A percentile compares a stretch with the other conserved stretches of the same genome.
Evolutionary conservation across 2,797 vertebrate genomes (phyloP).

Genomic region (Darevskia nairensis): DNA sequence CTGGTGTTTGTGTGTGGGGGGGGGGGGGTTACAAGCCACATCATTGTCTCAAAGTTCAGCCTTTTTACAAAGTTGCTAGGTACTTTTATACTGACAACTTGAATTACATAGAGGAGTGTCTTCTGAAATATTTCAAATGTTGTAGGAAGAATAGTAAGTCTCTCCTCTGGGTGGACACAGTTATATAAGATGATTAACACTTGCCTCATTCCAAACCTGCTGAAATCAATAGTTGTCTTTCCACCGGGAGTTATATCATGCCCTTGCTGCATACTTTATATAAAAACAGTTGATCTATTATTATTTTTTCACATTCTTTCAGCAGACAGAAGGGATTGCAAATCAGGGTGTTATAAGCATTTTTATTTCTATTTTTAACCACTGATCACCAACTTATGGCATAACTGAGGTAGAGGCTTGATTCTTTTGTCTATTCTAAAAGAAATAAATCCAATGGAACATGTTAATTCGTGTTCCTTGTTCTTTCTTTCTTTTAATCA

Average conservation of each 20-base stretch:
- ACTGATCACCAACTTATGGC: neutral
- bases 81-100: neutral
- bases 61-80: neutral
- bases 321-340: neutral
- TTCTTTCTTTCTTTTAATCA: slow-evolving; percentile 3
- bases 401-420: neutral
- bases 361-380: neutral
- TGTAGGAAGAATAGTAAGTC: neutral
- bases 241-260: slow-evolving; percentile 17
- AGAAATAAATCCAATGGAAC: fast-evolving
- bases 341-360: neutral
- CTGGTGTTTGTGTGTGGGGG: too few species aligned
- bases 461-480: neutral
- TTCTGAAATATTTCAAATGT: slow-evolving; percentile 10
- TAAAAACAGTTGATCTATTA: slow-evolving; percentile 25
- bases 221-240: slow-evolving; percentile 10
- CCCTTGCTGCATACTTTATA: slow-evolving; percentile 24
- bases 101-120: neutral
- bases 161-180: slow-evolving; percentile 4
- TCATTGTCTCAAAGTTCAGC: neutral
- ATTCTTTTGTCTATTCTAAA: neutral
- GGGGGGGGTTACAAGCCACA: too few species aligned
- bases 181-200: slow-evolving; percentile 12
- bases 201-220: neutral
- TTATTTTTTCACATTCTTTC: neutral